phyloP scores from a whole-genome alignment of 1,140 invertebrate species.

The Pseudobourletiella spinata region DNA sequence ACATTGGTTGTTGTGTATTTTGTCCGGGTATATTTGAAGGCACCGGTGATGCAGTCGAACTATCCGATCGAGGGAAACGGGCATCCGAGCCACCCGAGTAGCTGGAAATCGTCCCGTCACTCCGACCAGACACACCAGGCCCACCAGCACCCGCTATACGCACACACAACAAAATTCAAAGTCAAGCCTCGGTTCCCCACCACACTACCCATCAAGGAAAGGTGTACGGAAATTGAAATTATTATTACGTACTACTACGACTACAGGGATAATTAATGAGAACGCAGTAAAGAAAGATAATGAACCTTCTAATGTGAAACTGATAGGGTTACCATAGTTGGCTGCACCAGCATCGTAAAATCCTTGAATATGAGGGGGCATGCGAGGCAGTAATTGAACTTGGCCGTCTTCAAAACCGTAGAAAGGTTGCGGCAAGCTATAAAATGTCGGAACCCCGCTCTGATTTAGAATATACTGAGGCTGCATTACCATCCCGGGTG shows the following conservation, averaged over 20 bases:
- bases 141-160: conserved; percentile 4
- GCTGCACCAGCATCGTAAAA: conserved; percentile 30
- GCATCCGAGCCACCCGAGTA: conserved; percentile 28
- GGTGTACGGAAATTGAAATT: no score
- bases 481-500: conserved; percentile 35
- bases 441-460: conserved; percentile 25
- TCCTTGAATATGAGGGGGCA: conserved; percentile 26
- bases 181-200: no score
- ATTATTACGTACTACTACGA: no score
- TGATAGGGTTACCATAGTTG: conserved; percentile 25
- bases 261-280: no score
- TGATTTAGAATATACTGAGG: conserved; percentile 34
- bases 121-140: conserved; percentile 23
- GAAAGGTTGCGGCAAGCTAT: conserved; percentile 26
- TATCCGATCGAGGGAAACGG: conserved; percentile 30
- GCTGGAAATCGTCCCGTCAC: conserved; percentile 26
- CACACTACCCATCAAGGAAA: no score
- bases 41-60: conserved; percentile 35
- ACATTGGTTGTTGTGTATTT: conserved; percentile 25
- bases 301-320: conserved; percentile 7
- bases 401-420: conserved; percentile 30
- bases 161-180: conserved; percentile 4
- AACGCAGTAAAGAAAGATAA: conserved; percentile 9
- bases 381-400: conserved; percentile 28
- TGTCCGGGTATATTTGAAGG: conserved; percentile 34